These are phyloP conservation scores for Melanotaenia duboulayi DNA, from an alignment of 2,113 vertebrate species.

Conservation along the genomic window DNA sequence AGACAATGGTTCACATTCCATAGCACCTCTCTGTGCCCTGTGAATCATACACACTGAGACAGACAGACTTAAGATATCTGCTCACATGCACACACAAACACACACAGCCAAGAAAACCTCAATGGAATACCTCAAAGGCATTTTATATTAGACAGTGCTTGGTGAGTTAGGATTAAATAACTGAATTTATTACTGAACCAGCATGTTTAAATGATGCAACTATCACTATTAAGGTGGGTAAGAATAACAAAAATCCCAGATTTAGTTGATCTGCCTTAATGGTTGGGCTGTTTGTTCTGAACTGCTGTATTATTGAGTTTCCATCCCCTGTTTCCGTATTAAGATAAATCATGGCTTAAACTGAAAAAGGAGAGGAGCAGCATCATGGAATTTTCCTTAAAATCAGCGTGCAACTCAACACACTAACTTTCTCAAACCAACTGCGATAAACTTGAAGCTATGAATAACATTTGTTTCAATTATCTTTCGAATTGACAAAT, in stretches of 20 bases:
- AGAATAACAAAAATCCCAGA: background rate
- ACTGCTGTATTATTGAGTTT: background rate
- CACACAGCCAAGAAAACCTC: conserved; percentile 40
- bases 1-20: conserved; percentile 84
- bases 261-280: too few relatives aligned
- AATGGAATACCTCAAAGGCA: conserved; percentile 57
- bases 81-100: conserved; percentile 21
- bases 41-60: conserved; percentile 73
- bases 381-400: conserved; percentile 17
- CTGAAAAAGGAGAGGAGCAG: background rate
- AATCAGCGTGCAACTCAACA: background rate
- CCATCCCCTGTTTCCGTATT: background rate
- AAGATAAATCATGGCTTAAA: conserved; percentile 12
- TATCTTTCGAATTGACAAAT: conserved; percentile 42
- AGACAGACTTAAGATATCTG: conserved; percentile 48
- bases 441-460: conserved; percentile 19
- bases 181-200: conserved; percentile 6
- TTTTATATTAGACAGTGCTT: conserved; percentile 18
- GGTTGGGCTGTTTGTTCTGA: background rate
- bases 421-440: background rate
- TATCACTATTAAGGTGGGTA: background rate
- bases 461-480: conserved; percentile 37
- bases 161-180: background rate
- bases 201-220: background rate
- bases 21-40: conserved; percentile 67